These are phyloP conservation scores for Sebastolobus alascanus DNA, from an alignment of 2,797 vertebrate genomes.

Conservation along the genomic window DNA sequence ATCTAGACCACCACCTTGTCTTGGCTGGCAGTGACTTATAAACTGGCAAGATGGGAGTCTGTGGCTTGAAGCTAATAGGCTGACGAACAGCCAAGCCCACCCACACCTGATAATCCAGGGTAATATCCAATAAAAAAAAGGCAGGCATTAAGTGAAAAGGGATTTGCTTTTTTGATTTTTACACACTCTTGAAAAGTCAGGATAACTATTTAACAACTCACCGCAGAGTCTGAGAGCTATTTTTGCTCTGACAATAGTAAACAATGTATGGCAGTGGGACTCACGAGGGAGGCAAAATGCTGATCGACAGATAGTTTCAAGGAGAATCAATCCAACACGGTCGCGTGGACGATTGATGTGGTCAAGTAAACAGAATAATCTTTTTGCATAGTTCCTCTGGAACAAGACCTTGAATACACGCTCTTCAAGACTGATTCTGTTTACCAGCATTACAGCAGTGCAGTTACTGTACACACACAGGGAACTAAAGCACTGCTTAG, in stretches of 20 bases:
- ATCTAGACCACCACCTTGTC: slow-evolving; percentile 79
- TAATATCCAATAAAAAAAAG: slow-evolving; percentile 58
- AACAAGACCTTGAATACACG: slow-evolving; percentile 71
- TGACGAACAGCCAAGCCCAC: slow-evolving; percentile 81
- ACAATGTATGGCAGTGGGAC: slow-evolving; percentile 63
- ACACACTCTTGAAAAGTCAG: slow-evolving; percentile 51
- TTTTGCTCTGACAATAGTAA: slow-evolving; percentile 67
- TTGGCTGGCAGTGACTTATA: slow-evolving; percentile 75
- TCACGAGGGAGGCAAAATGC: slow-evolving; percentile 55
- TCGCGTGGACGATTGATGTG: slow-evolving; percentile 60
- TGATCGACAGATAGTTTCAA: slow-evolving; percentile 67
- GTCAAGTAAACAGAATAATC: slow-evolving; percentile 71
- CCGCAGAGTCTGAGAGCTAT: slow-evolving; percentile 39
- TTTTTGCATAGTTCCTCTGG: slow-evolving; percentile 47
- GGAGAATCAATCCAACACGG: slow-evolving; percentile 51
- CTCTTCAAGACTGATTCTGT: slow-evolving; percentile 46
- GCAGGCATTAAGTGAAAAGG: slow-evolving; percentile 41
- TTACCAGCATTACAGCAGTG: slow-evolving; percentile 40
- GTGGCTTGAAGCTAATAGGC: slow-evolving; percentile 72
- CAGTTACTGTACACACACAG: slow-evolving; percentile 45
- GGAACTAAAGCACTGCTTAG: slow-evolving; percentile 17
- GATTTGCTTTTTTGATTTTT: slow-evolving; percentile 54
- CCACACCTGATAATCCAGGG: slow-evolving; percentile 78
- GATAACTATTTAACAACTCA: slow-evolving; percentile 51
- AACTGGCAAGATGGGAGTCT: slow-evolving; percentile 73